Evolutionary conservation across 2,113 vertebrate species (phyloP).

Genomic region (Charina bottae): DNA sequence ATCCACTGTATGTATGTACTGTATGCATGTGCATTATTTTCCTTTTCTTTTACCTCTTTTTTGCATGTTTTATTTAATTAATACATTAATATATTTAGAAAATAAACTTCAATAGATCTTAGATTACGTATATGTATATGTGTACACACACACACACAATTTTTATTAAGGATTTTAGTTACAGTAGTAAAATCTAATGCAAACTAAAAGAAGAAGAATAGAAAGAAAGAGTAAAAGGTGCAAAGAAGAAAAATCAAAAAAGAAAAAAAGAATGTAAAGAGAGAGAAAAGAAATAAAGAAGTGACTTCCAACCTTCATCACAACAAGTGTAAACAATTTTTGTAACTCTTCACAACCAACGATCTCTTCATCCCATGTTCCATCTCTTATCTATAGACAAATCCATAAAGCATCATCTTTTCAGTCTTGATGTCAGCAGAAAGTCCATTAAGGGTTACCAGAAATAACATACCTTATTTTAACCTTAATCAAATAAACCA

Average conservation of each 20-base stretch:
- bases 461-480: background rate
- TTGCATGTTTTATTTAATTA: background rate
- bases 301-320: background rate
- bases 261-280: too few relatives aligned
- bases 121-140: too few relatives aligned
- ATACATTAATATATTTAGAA: background rate
- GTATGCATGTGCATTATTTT: background rate
- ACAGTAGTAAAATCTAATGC: background rate
- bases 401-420: background rate
- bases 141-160: too few relatives aligned
- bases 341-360: background rate
- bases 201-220: background rate
- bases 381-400: background rate
- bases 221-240: too few relatives aligned
- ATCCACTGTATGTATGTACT: too few relatives aligned
- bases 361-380: background rate
- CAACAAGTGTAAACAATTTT: background rate
- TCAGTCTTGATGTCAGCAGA: background rate
- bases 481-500: background rate
- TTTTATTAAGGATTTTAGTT: background rate
- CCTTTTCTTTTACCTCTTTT: background rate
- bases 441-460: background rate
- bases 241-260: background rate
- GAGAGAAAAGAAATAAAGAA: too few relatives aligned
- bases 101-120: too few relatives aligned